phyloP scores from a whole-genome alignment of 2,113 vertebrate genomes.

The Lampris incognitus region DNA sequence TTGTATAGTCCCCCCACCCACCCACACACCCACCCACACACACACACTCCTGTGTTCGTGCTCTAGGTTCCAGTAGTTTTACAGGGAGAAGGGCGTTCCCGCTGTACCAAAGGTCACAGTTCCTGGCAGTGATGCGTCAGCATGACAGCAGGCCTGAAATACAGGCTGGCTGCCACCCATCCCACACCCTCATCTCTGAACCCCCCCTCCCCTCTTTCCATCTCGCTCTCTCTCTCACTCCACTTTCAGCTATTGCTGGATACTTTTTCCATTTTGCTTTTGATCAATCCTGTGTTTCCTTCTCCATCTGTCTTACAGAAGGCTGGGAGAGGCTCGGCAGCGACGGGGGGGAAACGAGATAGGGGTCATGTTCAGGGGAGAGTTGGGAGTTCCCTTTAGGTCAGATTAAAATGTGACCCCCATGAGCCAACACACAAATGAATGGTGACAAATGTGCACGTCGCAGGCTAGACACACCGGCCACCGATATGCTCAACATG shows the following conservation, averaged over 20 bases:
- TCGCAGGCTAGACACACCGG: background rate
- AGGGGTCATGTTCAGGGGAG: slow-evolving; percentile 31
- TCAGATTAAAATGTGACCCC: slow-evolving; percentile 33
- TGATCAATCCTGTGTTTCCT: slow-evolving; percentile 56
- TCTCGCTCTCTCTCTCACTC: slow-evolving; percentile 16
- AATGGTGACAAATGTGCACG: slow-evolving; percentile 27
- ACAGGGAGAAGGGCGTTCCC: slow-evolving; percentile 35
- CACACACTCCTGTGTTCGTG: background rate
- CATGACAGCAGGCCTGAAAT: slow-evolving; percentile 73
- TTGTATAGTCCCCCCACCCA: too few relatives aligned
- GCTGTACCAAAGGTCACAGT: slow-evolving; percentile 75
- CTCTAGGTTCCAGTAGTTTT: slow-evolving; percentile 40
- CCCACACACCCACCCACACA: background rate
- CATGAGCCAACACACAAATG: slow-evolving; percentile 40
- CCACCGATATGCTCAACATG: too few relatives aligned
- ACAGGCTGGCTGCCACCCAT: slow-evolving; percentile 43
- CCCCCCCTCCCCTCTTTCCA: background rate
- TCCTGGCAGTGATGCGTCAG: slow-evolving; percentile 75
- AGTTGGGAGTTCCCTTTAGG: slow-evolving; percentile 33
- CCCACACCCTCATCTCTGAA: background rate
- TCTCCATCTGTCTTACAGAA: slow-evolving; percentile 50
- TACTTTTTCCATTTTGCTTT: slow-evolving; percentile 67
- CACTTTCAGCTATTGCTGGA: slow-evolving; percentile 69
- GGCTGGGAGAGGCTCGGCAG: slow-evolving; percentile 27
- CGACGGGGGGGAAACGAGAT: slow-evolving; percentile 17